A percentile compares a stretch with the other conserved stretches of the same genome.
Conservation (phyloP, 2,888 invertebrate species). For the Acronicta leporina region DNA sequence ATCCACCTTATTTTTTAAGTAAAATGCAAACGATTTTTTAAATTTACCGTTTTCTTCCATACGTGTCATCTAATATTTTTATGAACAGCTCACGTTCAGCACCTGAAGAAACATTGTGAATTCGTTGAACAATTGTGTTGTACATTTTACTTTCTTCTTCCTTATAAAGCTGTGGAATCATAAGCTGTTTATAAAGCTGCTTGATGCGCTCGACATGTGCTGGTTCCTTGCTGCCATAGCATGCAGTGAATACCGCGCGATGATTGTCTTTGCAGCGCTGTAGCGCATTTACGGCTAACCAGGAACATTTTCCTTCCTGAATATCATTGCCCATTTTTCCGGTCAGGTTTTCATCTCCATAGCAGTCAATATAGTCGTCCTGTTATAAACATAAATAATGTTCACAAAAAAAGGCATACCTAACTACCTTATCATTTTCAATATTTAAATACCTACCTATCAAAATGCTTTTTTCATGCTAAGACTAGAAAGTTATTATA, state of each 20-base stretch:
- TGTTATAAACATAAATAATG: conserved; percentile 59
- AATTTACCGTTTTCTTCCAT: conserved; percentile 74
- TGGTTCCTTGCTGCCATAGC: conserved; percentile 92
- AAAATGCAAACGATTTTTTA: not conserved
- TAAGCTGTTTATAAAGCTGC: conserved; percentile 89
- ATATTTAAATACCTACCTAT: too few relatives aligned
- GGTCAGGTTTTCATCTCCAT: conserved; percentile 93
- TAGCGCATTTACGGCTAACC: conserved; percentile 95
- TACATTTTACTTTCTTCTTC: conserved; percentile 93
- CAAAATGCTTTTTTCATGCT: too few relatives aligned
- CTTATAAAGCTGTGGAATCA: conserved; percentile 91
- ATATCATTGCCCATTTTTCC: conserved; percentile 98
- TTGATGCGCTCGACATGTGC: conserved; percentile 88
- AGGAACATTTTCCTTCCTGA: conserved; percentile 97
- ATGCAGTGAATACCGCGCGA: conserved; percentile 89
- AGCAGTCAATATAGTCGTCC: conserved; percentile 97
- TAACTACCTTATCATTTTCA: too few relatives aligned
- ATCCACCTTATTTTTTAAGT: too few relatives aligned
- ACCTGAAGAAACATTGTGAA: conserved; percentile 46
- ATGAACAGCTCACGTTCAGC: conserved; percentile 91
- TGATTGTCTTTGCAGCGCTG: conserved; percentile 92
- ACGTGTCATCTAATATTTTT: conserved; percentile 92
- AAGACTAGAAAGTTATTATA: too few relatives aligned
- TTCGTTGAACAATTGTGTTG: conserved; percentile 88
- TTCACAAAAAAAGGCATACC: too few relatives aligned